Evolutionary conservation across 1,140 invertebrate genomes (phyloP), one percentile per base, ranked within the genome.

Genomic region (Trichonephila clavipes): DNA sequence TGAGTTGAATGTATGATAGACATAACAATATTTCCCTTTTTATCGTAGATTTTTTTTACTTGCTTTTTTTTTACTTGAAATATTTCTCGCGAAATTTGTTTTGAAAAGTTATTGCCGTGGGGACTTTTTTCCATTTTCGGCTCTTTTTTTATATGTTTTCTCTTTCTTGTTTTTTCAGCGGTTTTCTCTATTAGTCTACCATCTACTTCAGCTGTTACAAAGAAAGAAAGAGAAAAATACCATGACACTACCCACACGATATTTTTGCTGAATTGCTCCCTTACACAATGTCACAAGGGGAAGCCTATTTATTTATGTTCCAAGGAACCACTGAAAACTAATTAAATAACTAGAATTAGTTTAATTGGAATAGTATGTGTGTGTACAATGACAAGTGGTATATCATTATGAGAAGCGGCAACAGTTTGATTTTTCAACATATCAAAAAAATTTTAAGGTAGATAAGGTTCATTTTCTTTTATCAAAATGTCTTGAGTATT

Each of bases 31-130:
- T 34, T 28, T 19, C 16, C 12, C 5, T 16, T 28, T 18, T 34
- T 40, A 34, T 34, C 72, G 34, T 77, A 28, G 3, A 16, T 4
- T 77, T 19, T 77, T 18, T 34, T 40, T 40, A 40, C 34, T 40
- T 77, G 1, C 18, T 8, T 40, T 40, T 77, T 34, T 0, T 40
- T 77, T 6, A 1, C 28, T 19, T 18, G 72, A 77, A 77, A 28
- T 77, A 77, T 77, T 77, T 77, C 14, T 12, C 34, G 0, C 24
- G 7, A 34, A 77, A 28, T 77, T 77, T 77, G 72, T 19, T 77
- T 77, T 77, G 28, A 77, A 77, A 77, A 40, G 28, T 77, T 77
- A 77, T 77, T 77, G 72, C 72, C 72, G 34, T 18, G 16, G 72
- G 72, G 28, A 77, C 72, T 40, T 77, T 28, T 28, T 77, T 19